phyloP scores from a whole-genome alignment of 2,113 vertebrate species.

The Elephantulus edwardii region DNA sequence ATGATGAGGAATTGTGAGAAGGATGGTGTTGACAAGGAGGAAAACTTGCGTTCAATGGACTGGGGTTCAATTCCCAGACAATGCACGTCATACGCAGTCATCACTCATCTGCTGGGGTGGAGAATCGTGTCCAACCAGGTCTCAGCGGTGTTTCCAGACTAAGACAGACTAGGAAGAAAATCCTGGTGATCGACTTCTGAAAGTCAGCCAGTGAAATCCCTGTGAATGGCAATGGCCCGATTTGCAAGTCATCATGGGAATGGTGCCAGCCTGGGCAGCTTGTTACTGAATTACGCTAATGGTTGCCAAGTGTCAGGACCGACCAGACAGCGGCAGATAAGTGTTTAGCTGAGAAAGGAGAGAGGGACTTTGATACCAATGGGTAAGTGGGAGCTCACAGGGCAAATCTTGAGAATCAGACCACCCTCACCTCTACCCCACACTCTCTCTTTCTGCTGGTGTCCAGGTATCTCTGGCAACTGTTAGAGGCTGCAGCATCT shows the following conservation, averaged over 20 bases:
- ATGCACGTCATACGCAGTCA: neutral
- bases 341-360: neutral
- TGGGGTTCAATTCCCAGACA: neutral
- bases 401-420: neutral
- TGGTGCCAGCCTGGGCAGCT: neutral
- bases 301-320: neutral
- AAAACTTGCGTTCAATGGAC: neutral
- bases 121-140: neutral
- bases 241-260: neutral
- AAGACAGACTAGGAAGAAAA: neutral
- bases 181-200: neutral
- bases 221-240: neutral
- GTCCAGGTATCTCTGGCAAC: neutral
- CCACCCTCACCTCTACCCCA: neutral
- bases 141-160: neutral
- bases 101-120: neutral
- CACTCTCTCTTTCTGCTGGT: neutral
- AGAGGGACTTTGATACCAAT: rapidly evolving
- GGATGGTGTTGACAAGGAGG: neutral
- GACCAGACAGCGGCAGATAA: neutral
- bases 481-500: neutral
- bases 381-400: rapidly evolving
- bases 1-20: neutral
- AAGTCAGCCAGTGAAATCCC: neutral
- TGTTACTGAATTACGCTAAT: neutral